Evolutionary conservation across 2,888 invertebrate genomes (phyloP).

Genomic region (Phyllotreta cruciferae): DNA sequence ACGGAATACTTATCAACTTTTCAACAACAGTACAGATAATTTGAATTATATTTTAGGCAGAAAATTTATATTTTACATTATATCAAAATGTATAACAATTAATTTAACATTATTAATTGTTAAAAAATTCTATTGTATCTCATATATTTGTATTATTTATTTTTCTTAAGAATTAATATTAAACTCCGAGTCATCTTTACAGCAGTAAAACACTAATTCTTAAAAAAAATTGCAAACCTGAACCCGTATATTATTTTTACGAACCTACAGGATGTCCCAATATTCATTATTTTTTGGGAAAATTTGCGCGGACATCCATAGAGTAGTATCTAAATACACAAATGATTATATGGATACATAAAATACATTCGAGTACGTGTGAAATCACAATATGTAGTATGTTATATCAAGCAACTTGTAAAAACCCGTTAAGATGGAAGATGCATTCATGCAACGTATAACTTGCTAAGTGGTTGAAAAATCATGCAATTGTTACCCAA

Average conservation of each 20-base stretch:
- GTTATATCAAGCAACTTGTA: neutral
- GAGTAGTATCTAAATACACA: neutral
- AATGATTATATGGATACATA: slow-evolving; percentile 7
- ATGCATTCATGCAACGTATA: neutral
- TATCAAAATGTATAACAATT: slow-evolving; percentile 17
- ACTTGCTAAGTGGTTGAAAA: neutral
- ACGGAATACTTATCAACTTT: slow-evolving; percentile 15
- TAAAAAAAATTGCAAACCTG: neutral
- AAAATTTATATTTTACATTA: neutral
- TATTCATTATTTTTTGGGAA: neutral
- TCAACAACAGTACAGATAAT: slow-evolving; percentile 18
- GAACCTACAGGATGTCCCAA: neutral
- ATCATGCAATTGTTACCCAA: no score
- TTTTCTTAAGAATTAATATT: neutral
- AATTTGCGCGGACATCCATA: neutral
- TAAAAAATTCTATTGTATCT: slow-evolving; percentile 1
- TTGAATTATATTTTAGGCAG: slow-evolving; percentile 1
- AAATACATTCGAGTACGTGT: slow-evolving; percentile 2
- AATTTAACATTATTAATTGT: slow-evolving; percentile 2
- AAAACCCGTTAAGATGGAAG: neutral
- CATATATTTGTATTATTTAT: slow-evolving; percentile 2
- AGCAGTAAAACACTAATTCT: no score
- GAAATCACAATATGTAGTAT: slow-evolving; percentile 6
- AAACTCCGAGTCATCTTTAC: neutral
- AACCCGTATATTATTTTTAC: slow-evolving; percentile 7